Evolutionary conservation across 2,113 vertebrate genomes (phyloP), one percentile per base, ranked within the genome.

Genomic region (Heliornis fulica): DNA sequence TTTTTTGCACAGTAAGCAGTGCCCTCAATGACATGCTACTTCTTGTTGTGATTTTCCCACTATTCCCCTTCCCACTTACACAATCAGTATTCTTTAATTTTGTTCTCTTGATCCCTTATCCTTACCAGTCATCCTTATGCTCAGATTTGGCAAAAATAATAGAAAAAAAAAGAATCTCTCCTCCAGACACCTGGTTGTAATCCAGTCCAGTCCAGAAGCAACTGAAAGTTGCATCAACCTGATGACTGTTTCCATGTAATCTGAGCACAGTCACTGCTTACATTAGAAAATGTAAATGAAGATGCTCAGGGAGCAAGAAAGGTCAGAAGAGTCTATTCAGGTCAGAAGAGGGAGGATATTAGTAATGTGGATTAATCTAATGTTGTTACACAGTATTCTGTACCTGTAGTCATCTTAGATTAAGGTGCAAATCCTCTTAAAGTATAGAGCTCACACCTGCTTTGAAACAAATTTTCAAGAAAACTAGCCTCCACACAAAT

Each of bases 401-500:
- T 28, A 59, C 54, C 70, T 83, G 25, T 18, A 65, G 59, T 4
- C 78, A 60, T 1, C 40, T 72, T 76, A 68, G 53, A 26, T 48
- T 0, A 29, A 69, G 54, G 69, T 8, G 19, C 19, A 1, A 0
- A 2, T 17, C 48, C 40, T 84, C 53, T 10, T 11, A 26, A 23
- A 5, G 40, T 53, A 13, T 1, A 41, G 13, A n/a, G 16, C 4
- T 75, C 74, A 56, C 51, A 89, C 45, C 77, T 80, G 51, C 64
- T 84, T 70, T 54, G 5, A 57, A 85, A 75, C 17, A 64, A 45
- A 21, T 23, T 40, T 51, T 15, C 36, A 77, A 31, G 64, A 81
- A 89, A 93, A 70, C n/a, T 15, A 89, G 48, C 57, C 70, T 79
- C 64, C n/a, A 48, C 9, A 10, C 1, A 1, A 45, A 82, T 51